These are phyloP conservation scores for Gallinago jamesoni DNA, from an alignment of 2,113 vertebrate genomes.

Conservation along the genomic window DNA sequence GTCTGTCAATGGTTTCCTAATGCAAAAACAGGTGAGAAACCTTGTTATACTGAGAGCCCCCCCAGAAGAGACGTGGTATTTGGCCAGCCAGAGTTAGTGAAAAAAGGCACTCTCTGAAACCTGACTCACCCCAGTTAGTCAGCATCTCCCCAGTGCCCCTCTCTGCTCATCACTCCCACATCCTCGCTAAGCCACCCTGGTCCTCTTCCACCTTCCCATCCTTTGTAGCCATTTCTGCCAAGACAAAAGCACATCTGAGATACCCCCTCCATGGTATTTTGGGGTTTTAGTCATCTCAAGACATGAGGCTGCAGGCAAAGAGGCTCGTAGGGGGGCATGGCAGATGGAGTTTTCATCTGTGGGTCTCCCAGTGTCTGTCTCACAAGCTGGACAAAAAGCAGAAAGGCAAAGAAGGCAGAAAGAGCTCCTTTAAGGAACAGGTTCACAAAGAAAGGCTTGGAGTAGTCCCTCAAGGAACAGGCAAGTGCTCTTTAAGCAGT, in stretches of 20 bases:
- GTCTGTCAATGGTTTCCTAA: background rate
- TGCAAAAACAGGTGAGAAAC: background rate
- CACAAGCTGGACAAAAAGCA: background rate
- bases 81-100: background rate
- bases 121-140: background rate
- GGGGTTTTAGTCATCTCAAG: background rate
- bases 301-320: background rate
- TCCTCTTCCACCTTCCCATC: background rate
- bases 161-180: background rate
- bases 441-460: background rate
- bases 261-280: background rate
- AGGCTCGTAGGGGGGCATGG: background rate
- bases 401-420: background rate
- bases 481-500: rapidly evolving
- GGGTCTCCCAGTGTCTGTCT: background rate
- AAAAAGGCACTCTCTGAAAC: background rate
- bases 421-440: background rate
- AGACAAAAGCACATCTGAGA: background rate
- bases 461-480: background rate
- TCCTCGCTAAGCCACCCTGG: rapidly evolving
- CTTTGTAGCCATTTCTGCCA: background rate
- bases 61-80: background rate
- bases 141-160: background rate
- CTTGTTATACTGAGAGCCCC: background rate
- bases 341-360: background rate